These are phyloP conservation scores for Platycercus adscitus DNA, from an alignment of 2,113 vertebrate genomes.

Conservation along the genomic window DNA sequence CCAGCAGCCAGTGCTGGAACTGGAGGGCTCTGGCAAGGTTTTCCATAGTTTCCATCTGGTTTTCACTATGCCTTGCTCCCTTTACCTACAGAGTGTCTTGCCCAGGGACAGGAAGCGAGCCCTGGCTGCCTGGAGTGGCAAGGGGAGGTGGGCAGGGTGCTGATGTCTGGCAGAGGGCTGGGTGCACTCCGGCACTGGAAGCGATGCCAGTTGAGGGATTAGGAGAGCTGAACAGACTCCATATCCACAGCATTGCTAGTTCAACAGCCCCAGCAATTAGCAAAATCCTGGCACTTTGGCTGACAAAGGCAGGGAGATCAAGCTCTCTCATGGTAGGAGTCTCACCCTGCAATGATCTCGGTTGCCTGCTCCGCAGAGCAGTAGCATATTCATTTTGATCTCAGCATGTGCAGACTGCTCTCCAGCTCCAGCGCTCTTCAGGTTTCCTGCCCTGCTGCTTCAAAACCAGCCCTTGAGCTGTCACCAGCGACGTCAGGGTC, in stretches of 20 bases:
- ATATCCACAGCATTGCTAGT: background rate
- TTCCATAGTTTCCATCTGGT: accelerated
- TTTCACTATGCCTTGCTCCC: accelerated
- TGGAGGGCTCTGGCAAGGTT: background rate
- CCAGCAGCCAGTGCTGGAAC: accelerated
- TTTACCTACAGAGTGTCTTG: accelerated
- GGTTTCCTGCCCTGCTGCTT: background rate
- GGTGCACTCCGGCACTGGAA: accelerated
- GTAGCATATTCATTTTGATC: accelerated
- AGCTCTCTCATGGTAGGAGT: background rate
- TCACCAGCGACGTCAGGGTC: accelerated
- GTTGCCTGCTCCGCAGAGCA: background rate
- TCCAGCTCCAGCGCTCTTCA: background rate
- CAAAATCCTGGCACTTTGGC: slow-evolving; percentile 24
- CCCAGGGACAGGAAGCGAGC: accelerated
- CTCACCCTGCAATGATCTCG: accelerated
- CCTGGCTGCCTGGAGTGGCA: accelerated
- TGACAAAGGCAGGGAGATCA: slow-evolving; percentile 31
- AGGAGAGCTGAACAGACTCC: slow-evolving; percentile 14
- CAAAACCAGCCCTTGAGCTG: background rate
- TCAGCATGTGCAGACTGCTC: accelerated
- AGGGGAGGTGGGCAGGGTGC: background rate
- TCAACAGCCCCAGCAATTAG: background rate
- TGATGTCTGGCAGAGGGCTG: background rate
- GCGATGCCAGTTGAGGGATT: background rate